Evolutionary conservation across 1,140 invertebrate species (phyloP), one percentile per base, ranked within the genome.

Genomic region (Goniozus legneri): DNA sequence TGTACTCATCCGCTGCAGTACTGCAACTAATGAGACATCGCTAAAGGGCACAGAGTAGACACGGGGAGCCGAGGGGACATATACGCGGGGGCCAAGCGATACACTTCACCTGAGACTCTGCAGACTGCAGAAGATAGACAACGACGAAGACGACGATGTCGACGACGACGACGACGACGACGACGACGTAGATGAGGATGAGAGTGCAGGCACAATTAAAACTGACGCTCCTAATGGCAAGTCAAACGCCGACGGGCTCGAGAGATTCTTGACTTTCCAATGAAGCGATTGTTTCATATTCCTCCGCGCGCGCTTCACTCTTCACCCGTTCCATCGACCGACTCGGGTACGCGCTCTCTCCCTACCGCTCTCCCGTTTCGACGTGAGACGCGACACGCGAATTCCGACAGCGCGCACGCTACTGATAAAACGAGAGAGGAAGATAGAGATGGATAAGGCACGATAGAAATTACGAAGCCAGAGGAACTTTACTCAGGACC

Each of bases 21-120:
- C 69, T 74, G 72, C 70, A 76, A 76, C 74, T 76, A 76, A 76
- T 76, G 72, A 76, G 74, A 74, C 74, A 76, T 76, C 58, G 73
- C 73, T 76, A 74, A 76, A 76, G 73, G 73, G 71, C 70, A 74
- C 64, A 53, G 59, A 27, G 54, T 50, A n/a, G 63, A 50, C 60
- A 60, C 62, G 57, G 57, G 52, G 62, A 66, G 62, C 53, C 58
- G 62, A 47, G 54, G 55, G 47, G 56, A 57, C 63, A 69, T 61
- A 67, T 60, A 65, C 63, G 65, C 56, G 60, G 60, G 62, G 65
- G 56, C n/a, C 57, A 68, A 66, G 69, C 67, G 67, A 74, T 74
- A 71, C 67, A 71, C 71, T 74, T 71, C 70, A 74, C 69, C 71
- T 74, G 71, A 73, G 70, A 74, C 69, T 58, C 55, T 41, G 63